Evolutionary conservation across 2,888 invertebrate species (phyloP), one percentile per base, ranked within the genome.

Genomic region (Scaptomyza flava): DNA sequence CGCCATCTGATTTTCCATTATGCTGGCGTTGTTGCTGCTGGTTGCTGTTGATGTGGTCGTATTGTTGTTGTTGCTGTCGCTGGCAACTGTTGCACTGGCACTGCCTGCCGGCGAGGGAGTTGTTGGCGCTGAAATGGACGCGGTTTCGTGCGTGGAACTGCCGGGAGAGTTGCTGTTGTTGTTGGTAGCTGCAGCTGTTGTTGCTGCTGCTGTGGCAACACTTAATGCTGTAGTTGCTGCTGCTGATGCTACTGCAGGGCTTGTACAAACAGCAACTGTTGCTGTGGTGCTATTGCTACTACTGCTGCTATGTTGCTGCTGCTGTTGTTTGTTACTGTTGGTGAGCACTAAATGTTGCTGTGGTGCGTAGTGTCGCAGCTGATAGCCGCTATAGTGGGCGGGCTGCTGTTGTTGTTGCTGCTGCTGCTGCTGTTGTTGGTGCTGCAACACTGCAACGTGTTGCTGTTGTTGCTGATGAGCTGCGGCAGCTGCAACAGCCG

Each of bases 1-100:
- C 81, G 95, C 94, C 91, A 92, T 92, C 90, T 91, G 91, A 89
- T 92, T 92, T 77, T 92, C 92, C 91, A 91, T 91, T 76, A 88
- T 89, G 78, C 74, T 79, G 78, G 70, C 82, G 84, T 79, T 89
- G 79, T 77, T 81, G 81, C 73, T 82, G 81, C 73, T 89, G 74
- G 81, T 79, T 90, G 71, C 72, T 66, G 80, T 31, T 31, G 33
- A 5, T 83, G 79, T 68, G 70, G 79, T 87, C 75, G 72, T 77
- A 56, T 77, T 64, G 76, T 87, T 79, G 75, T 79, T 87, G 79
- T 81, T 87, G 82, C 81, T 90, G 79, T 87, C 84, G 87, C 86
- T 84, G 79, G 59, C 53, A 42, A 73, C 77, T 70, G 76, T 67
- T 80, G 80, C 79, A 58, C 77, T 77, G 57, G 66, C 74, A 62